Evolutionary conservation across 2,113 vertebrate genomes (phyloP).

Genomic region (Loxodonta africana): DNA sequence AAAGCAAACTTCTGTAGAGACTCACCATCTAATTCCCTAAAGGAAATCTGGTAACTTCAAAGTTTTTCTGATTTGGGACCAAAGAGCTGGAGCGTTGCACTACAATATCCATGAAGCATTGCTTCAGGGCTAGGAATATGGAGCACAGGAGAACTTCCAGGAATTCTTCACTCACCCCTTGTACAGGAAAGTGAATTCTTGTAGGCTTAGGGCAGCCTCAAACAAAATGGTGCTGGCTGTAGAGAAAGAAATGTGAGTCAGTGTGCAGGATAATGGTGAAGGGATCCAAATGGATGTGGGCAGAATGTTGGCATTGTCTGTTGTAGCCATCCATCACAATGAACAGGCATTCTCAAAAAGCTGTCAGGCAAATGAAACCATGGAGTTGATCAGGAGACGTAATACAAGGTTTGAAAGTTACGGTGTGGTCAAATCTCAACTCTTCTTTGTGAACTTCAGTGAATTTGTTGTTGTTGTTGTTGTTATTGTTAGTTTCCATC

Average conservation of each 20-base stretch:
- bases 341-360: background rate
- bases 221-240: background rate
- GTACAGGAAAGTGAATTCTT: background rate
- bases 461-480: background rate
- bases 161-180: background rate
- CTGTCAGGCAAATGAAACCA: background rate
- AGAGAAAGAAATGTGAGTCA: background rate
- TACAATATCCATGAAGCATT: background rate
- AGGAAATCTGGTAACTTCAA: background rate
- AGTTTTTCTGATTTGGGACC: background rate
- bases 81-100: background rate
- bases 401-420: background rate
- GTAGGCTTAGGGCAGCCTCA: background rate
- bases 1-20: background rate
- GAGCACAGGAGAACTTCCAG: background rate
- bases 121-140: background rate
- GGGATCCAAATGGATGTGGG: fast-evolving
- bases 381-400: background rate
- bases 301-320: background rate
- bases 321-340: background rate
- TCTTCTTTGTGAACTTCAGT: background rate
- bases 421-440: background rate
- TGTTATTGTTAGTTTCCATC: no score
- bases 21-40: background rate
- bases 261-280: background rate